A percentile compares a stretch with the other conserved stretches of the same genome.
Evolutionary conservation across 1,140 invertebrate species (phyloP).

Genomic region (Amphibalanus amphitrite): DNA sequence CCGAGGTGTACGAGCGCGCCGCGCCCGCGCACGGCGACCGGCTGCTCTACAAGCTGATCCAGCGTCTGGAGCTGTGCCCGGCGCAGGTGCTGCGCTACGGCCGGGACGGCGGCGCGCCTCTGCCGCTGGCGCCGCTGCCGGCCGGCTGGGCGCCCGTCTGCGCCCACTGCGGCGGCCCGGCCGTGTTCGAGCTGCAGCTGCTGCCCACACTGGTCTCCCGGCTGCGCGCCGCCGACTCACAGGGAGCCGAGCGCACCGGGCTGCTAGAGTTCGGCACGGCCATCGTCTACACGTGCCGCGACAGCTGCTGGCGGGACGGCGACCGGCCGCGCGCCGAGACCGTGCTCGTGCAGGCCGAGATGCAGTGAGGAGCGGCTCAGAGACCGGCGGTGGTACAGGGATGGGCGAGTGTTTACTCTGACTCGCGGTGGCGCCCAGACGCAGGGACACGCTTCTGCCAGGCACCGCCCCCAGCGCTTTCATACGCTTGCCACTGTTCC

Average conservation of each 20-base stretch:
- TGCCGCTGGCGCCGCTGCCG: constrained; percentile 42
- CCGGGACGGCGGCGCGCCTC: constrained; percentile 35
- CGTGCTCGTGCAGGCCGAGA: constrained; percentile 54
- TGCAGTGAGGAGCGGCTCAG: neutral
- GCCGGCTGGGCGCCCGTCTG: constrained; percentile 35
- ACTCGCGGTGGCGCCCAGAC: too few relatives aligned
- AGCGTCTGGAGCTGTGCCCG: constrained; percentile 50
- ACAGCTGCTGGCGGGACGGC: constrained; percentile 57
- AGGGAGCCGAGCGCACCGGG: constrained; percentile 17
- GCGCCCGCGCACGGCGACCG: constrained; percentile 58
- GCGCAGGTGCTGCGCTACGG: constrained; percentile 64
- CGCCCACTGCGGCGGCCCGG: constrained; percentile 45
- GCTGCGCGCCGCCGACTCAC: constrained; percentile 31
- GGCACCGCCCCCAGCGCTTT: too few relatives aligned
- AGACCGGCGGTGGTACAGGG: too few relatives aligned
- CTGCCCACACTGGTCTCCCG: constrained; percentile 55
- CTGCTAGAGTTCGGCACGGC: constrained; percentile 61
- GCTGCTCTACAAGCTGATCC: constrained; percentile 58
- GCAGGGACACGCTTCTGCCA: too few relatives aligned
- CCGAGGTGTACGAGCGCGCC: constrained; percentile 57
- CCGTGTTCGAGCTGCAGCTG: constrained; percentile 62
- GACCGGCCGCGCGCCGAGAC: constrained; percentile 48
- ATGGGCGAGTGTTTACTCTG: too few relatives aligned
- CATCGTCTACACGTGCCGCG: constrained; percentile 56
- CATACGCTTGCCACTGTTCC: too few relatives aligned